Base-by-base conservation (phyloP, 2,888 invertebrate genomes). In the Thereva nobilitata region DNA sequence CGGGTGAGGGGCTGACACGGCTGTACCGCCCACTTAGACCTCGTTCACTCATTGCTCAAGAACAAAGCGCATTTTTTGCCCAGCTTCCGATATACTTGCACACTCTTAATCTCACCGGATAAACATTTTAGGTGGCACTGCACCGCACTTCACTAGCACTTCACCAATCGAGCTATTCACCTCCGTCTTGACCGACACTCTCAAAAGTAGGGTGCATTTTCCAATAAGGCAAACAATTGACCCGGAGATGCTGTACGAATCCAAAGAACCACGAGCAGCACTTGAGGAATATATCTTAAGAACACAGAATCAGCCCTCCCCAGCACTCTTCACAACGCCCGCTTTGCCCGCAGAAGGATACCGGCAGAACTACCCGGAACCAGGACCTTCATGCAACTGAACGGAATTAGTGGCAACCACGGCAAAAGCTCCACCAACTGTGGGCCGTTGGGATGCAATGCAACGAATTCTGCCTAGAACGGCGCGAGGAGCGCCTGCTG, bases 1-100 rank as follows among this genome's bases (percentile, higher is more conserved):
- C 79, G 67, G 80, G 80, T 66, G 79, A 78, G 42, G 80, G 80
- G 71, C 81, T 80, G 66, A 80, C 78, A 64, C 81, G 79, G 52
- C 80, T 76, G 72, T 79, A 76, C 40, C 80, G 78, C 47, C 78
- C 79, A 55, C 75, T 74, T 50, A 74, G 73, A 67, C 72, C 71
- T 44, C 74, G 74, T 73, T 77, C 77, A 71, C 74, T 75, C 77
- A 76, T 80, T 73, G 64, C 42, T 50, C 10, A n/a, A 8, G 50
- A 12, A 44, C 34, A 50, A 1, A 50, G 12, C 50, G 61, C 61
- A 61, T 61, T 50, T 23, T n/a, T 23, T 38, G n/a, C n/a, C 61
- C 57, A 42, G 61, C 50, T 47, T 47, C 61, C 50, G 41, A 40
- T 41, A 41, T 40, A 41, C 34, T 23, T 47, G 2, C 12, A 6